Percentiles rank a stretch among this genome's conserved stretches.
Conservation (phyloP, 1,140 invertebrate species). For the Hylyphantes graminicola region DNA sequence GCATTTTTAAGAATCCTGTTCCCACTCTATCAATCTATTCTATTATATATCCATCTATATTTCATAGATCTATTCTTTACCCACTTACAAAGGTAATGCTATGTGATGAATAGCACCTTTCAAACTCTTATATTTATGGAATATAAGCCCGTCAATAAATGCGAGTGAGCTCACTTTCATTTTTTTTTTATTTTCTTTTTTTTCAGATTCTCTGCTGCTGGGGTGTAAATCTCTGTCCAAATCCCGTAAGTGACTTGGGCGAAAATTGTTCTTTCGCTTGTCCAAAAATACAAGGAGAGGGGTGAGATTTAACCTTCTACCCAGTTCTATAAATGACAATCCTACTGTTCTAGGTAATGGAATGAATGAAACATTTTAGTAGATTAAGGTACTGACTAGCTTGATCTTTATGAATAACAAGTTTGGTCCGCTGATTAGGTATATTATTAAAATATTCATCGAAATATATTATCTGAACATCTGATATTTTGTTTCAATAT, state of each 20-base stretch:
- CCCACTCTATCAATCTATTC: not conserved
- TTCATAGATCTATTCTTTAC: slow-evolving; percentile 10
- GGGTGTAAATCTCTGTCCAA: slow-evolving; percentile 45
- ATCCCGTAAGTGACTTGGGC: slow-evolving; percentile 44
- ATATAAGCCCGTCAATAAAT: slow-evolving; percentile 45
- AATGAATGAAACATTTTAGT: no score
- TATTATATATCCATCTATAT: slow-evolving; percentile 26
- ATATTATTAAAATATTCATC: no score
- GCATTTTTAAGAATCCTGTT: not conserved
- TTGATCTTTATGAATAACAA: no score
- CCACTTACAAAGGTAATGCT: slow-evolving; percentile 30
- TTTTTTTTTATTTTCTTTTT: slow-evolving; percentile 5
- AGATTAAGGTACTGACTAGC: no score
- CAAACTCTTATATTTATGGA: slow-evolving; percentile 48
- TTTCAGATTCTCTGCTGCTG: slow-evolving; percentile 1
- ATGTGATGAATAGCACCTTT: slow-evolving; percentile 42
- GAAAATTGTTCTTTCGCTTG: slow-evolving; percentile 44
- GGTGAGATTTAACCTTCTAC: slow-evolving; percentile 4
- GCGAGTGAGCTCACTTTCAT: not conserved
- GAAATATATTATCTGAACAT: no score
- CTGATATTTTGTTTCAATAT: no score
- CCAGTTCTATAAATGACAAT: not conserved
- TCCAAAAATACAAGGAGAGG: slow-evolving; percentile 14
- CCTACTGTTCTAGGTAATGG: not conserved
- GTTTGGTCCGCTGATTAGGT: no score